Conservation (phyloP, 2,888 invertebrate genomes). For the Caenorhabditis sp. region DNA sequence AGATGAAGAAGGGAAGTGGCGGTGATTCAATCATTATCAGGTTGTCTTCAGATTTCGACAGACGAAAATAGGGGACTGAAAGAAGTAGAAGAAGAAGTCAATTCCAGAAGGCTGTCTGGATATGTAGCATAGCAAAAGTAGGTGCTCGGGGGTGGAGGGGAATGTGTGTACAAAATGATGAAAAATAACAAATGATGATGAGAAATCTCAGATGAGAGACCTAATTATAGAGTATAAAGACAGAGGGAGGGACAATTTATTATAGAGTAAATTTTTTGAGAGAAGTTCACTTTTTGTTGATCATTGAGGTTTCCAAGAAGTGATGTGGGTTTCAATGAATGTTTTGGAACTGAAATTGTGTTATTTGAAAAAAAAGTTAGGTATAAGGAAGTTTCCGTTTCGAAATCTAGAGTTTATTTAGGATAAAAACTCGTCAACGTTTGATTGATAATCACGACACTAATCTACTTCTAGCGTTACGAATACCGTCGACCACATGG, state of each 20-base stretch:
- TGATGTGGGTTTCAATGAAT: too few species aligned
- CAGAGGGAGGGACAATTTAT: constrained; percentile 5
- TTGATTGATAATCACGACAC: too few species aligned
- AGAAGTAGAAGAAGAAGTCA: neutral
- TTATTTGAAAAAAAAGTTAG: too few species aligned
- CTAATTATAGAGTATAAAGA: constrained; percentile 22
- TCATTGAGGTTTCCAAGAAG: neutral
- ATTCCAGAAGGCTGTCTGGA: neutral
- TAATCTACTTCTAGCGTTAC: too few species aligned
- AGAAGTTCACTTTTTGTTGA: neutral
- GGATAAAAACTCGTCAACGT: too few species aligned
- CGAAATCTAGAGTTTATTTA: too few species aligned
- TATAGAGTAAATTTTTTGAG: too few species aligned
- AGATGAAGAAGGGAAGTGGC: neutral
- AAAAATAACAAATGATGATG: constrained; percentile 21
- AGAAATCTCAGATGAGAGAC: constrained; percentile 17
- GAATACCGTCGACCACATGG: too few species aligned
- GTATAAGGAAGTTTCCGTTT: too few species aligned
- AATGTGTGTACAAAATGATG: constrained; percentile 32
- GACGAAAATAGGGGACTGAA: neutral
- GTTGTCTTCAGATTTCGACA: constrained; percentile 13
- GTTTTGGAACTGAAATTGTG: too few species aligned
- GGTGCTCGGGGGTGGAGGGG: constrained; percentile 11
- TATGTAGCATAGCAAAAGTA: too few species aligned
- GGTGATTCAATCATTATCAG: constrained; percentile 12